Base-by-base conservation (phyloP, 2,888 invertebrate species). In the Tetropium fuscum region DNA sequence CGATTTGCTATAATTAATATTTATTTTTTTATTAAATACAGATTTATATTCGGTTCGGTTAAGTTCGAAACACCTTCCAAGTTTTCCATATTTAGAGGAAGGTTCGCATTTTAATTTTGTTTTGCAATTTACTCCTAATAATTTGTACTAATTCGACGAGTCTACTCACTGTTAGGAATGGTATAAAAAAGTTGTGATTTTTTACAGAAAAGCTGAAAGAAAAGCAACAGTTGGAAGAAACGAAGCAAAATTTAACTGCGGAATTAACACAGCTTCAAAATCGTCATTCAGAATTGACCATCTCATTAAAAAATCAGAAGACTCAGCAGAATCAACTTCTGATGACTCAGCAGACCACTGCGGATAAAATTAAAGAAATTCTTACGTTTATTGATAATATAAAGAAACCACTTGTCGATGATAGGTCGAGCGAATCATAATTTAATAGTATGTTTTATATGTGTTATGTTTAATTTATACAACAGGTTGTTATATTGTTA, bases 221-320 rank as follows among this genome's bases (percentile, higher is more conserved):
- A 69, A 82, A 80, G 72, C 73, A 74, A 59, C 70, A 74, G 58
- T 72, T 82, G 51, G 74, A 78, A 69, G 81, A 81, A 54, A 75
- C 76, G 68, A 81, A 80, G 66, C 75, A 76, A 63, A 71, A 72
- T 47, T 71, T 83, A 53, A 71, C 74, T 22, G 79, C 78, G 20
- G 81, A 82, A 72, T 68, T 82, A 62, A 80, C 77, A 3, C 77
- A 78, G 59, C 73, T 83, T 16, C 81, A 83, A 72, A 78, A 81
- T 60, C 76, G 77, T 16, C 82, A 82, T 69, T 81, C 81, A n/a
- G 78, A 82, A 68, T 69, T 83, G 56, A 78, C 79, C 16, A 77
- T 80, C 51, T 80, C 81, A 7, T 64, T 82, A 48, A 80, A 76
- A 67, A 77, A 75, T 45, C 81, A 82, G 64, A 74, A 80, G 60